Base-by-base conservation (phyloP, 1,140 invertebrate species). In the Holcopasites calliopsidis region DNA sequence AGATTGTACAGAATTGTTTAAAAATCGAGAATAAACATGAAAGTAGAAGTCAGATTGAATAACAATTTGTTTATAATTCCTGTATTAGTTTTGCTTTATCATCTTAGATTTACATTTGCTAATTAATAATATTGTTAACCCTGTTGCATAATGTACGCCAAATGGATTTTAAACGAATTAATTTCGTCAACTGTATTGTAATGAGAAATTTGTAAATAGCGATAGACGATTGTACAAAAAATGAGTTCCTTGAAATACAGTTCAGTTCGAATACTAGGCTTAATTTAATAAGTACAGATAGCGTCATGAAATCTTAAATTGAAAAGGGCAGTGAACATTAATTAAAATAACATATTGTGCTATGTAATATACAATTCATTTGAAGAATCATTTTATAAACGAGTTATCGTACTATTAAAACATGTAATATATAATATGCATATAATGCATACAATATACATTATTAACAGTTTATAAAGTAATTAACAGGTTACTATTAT, bases 401-500 rank as follows among this genome's bases (percentile, higher is more conserved):
- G 80, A 68, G 60, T 80, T 82, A 80, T 44, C 61, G 80, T 79
- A 79, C 76, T 69, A 81, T 57, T 55, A 44, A 74, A 68, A 78
- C 75, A n/a, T n/a, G n/a, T n/a, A n/a, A n/a, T n/a, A n/a, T n/a
- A n/a, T n/a, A n/a, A n/a, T n/a, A n/a, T n/a, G n/a, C n/a, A n/a
- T n/a, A n/a, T 47, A n/a, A 16, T n/a, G 44, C n/a, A 47, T 1
- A 81, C 70, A 75, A 75, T 78, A 74, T 78, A 70, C 76, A 72
- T 78, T 84, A 80, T 76, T 57, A 75, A 75, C 62, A 83, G 76
- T 80, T 79, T 76, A 71, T 85, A 60, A 85, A 80, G 66, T 75
- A 66, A 72, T 80, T 77, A 80, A 82, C 68, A 79, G 83, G 58
- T 84, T 85, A 82, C n/a, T n/a, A n/a, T 78, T 84, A 86, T 79